phyloP scores from a whole-genome alignment of 2,888 invertebrate genomes.

The Thelaira solivaga region DNA sequence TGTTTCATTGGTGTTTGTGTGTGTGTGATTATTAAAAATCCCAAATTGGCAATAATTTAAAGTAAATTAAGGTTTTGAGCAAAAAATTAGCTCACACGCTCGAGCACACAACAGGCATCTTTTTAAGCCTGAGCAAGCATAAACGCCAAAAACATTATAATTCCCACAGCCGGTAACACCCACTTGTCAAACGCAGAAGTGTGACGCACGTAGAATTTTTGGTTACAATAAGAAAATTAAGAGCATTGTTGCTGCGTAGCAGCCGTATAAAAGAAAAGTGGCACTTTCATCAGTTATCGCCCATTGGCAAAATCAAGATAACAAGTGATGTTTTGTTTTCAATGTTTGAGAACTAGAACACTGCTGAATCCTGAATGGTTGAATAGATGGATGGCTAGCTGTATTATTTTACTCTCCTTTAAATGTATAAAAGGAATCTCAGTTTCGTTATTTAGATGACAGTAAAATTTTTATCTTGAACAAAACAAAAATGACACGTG shows the following conservation, averaged over 20 bases:
- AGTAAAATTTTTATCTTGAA: slow-evolving; percentile 41
- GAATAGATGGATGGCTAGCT: too few species aligned
- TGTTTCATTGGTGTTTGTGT: neutral
- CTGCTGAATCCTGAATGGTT: slow-evolving; percentile 48
- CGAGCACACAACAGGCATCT: neutral
- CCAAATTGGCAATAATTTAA: slow-evolving; percentile 52
- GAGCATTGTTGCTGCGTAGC: slow-evolving; percentile 55
- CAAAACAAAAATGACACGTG: slow-evolving; percentile 64
- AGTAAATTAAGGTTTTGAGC: slow-evolving; percentile 27
- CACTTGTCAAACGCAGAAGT: slow-evolving; percentile 63
- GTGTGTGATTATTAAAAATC: slow-evolving; percentile 7
- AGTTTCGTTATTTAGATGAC: slow-evolving; percentile 35
- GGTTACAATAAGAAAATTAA: slow-evolving; percentile 44
- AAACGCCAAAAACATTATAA: slow-evolving; percentile 51
- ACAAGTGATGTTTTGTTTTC: slow-evolving; percentile 62
- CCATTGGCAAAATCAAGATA: slow-evolving; percentile 64
- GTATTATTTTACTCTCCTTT: slow-evolving; percentile 8
- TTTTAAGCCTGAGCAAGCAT: slow-evolving; percentile 33
- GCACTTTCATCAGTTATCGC: slow-evolving; percentile 59
- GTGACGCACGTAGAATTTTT: slow-evolving; percentile 43
- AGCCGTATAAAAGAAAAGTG: slow-evolving; percentile 30
- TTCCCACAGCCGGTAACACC: slow-evolving; percentile 61
- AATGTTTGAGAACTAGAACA: slow-evolving; percentile 43
- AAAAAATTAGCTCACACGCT: slow-evolving; percentile 38
- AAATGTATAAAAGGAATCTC: slow-evolving; percentile 30